Conservation (phyloP, 1,140 invertebrate species). For the Holotrichia oblita region DNA sequence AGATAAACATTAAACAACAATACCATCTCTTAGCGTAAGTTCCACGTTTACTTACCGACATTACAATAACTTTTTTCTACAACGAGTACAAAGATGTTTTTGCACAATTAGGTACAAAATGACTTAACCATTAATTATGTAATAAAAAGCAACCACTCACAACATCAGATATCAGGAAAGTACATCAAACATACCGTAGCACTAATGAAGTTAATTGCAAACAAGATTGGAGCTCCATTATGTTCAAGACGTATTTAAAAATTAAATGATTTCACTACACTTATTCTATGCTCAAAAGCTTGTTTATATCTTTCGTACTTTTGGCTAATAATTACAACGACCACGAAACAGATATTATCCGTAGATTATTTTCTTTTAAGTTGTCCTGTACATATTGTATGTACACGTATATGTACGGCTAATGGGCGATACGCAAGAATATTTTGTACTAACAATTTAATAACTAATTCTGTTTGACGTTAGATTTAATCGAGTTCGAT, state of each 20-base stretch:
- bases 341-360: neutral
- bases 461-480: constrained; percentile 11
- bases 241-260: neutral
- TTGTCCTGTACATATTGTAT: too few relatives aligned
- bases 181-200: neutral
- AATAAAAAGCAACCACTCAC: neutral
- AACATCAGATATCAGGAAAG: neutral
- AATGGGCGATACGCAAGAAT: neutral
- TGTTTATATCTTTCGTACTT: neutral
- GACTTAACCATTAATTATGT: neutral
- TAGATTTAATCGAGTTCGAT: constrained; percentile 11
- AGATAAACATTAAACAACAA: too few relatives aligned
- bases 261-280: neutral
- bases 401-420: too few relatives aligned
- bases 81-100: too few relatives aligned
- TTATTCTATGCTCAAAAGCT: neutral
- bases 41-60: too few relatives aligned
- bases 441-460: neutral
- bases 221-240: neutral
- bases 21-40: too few relatives aligned
- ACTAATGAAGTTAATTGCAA: neutral
- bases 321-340: neutral
- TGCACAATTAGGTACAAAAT: too few relatives aligned
- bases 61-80: too few relatives aligned
- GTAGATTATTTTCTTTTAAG: neutral